Evolutionary conservation across 2,113 vertebrate genomes (phyloP), one percentile per base, ranked within the genome.

Genomic region (Siphamia tubifer): DNA sequence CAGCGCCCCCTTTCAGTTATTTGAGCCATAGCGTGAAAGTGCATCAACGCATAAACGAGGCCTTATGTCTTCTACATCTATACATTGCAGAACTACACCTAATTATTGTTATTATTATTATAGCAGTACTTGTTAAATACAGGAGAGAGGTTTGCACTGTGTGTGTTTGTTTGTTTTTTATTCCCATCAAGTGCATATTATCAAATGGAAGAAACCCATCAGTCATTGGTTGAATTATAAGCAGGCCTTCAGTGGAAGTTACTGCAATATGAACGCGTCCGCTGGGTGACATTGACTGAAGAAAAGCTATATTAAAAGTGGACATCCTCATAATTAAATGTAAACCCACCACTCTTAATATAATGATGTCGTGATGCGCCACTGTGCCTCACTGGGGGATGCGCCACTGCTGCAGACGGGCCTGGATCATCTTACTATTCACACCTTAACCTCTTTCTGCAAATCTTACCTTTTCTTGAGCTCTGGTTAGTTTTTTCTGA

Each of bases 401-500:
- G 87, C 80, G 53, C 61, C 70, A 67, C 25, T 28, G 73, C 43
- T 38, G 74, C 52, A 19, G 8, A 4, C 2, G 55, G 81, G 83
- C 81, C 82, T 27, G 11, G 16, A 30, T 9, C 9, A 8, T 28
- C 2, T 2, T 31, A 19, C 15, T 11, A 39, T 23, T 3, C 27
- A 1, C 1, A 23, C 13, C 35, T 28, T 2, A 30, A 51, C 28
- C 6, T 10, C 48, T 16, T 6, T n/a, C n/a, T n/a, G n/a, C n/a
- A 13, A 9, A 30, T 34, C 90, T 91, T 86, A 99, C 97, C 97
- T 99, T 98, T 80, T 99, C 97, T 68, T 99, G 97, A 6, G 97
- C 97, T 43, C 97, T 90, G 24, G 95, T 98, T n/a, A 98, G 92
- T 80, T 98, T 98, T 86, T 99, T 99, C 93, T 98, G 96, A 17